phyloP scores from a whole-genome alignment of 2,797 vertebrate genomes.

The Vespertilio murinus region DNA sequence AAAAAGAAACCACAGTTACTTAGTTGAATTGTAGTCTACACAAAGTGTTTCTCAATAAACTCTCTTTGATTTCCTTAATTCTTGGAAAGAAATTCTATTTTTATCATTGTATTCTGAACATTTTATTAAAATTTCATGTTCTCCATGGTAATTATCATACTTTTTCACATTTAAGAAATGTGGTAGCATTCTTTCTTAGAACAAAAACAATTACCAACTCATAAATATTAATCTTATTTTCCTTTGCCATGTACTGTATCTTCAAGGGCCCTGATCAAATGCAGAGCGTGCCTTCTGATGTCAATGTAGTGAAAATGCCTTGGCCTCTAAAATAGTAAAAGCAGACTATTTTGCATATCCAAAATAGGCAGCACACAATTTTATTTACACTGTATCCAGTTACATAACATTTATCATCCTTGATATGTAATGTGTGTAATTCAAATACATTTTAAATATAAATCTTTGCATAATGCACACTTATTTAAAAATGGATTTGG shows the following conservation, averaged over 20 bases:
- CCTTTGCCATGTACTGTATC: not conserved
- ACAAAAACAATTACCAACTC: constrained; percentile 52
- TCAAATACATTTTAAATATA: constrained; percentile 16
- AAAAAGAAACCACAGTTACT: not conserved
- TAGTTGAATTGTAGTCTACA: not conserved
- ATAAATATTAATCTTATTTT: constrained; percentile 69
- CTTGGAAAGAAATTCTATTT: not conserved
- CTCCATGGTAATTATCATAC: constrained; percentile 4
- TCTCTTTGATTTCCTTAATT: constrained; percentile 31
- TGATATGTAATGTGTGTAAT: not conserved
- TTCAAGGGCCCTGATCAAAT: constrained; percentile 63
- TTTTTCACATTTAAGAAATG: constrained; percentile 22
- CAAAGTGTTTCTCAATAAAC: not conserved
- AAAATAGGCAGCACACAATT: not conserved
- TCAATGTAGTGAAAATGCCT: constrained; percentile 36
- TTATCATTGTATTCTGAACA: constrained; percentile 18
- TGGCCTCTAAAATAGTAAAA: constrained; percentile 42
- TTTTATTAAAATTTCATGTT: constrained; percentile 46
- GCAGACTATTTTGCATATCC: constrained; percentile 10
- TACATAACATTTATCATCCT: not conserved
- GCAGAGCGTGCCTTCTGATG: constrained; percentile 2
- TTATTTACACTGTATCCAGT: constrained; percentile 25
- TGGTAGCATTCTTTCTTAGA: constrained; percentile 13
- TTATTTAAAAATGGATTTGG: not conserved
- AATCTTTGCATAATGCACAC: not conserved